These are phyloP conservation scores for Zonitis immaculata DNA, from an alignment of 2,888 invertebrate genomes.

Conservation along the genomic window DNA sequence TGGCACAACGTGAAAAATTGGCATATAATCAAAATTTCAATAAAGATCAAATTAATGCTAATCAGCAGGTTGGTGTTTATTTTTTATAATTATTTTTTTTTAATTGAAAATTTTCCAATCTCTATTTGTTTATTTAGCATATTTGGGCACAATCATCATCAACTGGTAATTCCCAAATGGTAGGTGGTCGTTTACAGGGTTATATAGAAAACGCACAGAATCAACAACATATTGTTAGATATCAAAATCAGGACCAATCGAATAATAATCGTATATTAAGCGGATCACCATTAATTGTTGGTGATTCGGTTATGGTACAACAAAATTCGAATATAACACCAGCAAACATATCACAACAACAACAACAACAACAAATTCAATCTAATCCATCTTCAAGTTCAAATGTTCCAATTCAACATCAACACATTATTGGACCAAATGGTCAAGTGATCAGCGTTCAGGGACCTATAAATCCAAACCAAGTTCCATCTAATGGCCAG, in stretches of 20 bases:
- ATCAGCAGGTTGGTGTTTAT: conserved; percentile 8
- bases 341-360: conserved; percentile 29
- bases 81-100: neutral
- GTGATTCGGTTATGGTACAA: conserved; percentile 41
- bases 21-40: conserved; percentile 48
- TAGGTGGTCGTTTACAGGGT: conserved; percentile 28
- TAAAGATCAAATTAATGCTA: conserved; percentile 42
- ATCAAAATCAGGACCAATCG: conserved; percentile 36
- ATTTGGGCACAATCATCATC: conserved; percentile 36
- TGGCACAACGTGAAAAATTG: conserved; percentile 61
- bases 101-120: conserved; percentile 1
- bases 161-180: too few relatives aligned
- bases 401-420: conserved; percentile 31
- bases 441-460: conserved; percentile 60
- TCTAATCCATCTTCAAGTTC: too few relatives aligned
- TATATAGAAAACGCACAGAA: conserved; percentile 41
- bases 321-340: conserved; percentile 31
- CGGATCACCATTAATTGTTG: conserved; percentile 35
- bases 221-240: conserved; percentile 38
- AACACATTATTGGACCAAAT: conserved; percentile 53
- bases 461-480: conserved; percentile 36
- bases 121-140: conserved; percentile 25
- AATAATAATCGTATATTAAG: conserved; percentile 35
- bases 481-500: conserved; percentile 11
- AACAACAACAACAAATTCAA: conserved; percentile 26